Evolutionary conservation across 2,113 vertebrate genomes (phyloP).

Genomic region (Petaurus breviceps): DNA sequence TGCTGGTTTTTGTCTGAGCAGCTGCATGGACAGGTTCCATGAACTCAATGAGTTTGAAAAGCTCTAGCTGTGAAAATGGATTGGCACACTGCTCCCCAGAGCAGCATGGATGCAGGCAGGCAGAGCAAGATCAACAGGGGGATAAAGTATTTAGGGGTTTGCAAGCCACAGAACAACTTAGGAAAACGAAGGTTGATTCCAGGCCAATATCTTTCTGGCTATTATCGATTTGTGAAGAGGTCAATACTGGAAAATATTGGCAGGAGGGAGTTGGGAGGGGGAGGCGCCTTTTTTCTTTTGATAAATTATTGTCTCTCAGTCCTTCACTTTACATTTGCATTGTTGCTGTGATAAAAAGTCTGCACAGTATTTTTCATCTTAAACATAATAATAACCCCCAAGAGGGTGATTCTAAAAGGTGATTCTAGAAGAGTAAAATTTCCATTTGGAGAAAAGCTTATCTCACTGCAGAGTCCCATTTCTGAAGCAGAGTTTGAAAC

Average conservation of each 20-base stretch:
- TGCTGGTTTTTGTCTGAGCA: background rate
- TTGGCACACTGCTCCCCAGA: background rate
- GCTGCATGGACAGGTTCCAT: background rate
- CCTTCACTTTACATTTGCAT: constrained; percentile 13
- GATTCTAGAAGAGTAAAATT: constrained; percentile 29
- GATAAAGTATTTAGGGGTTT: constrained; percentile 41
- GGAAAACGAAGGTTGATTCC: constrained; percentile 25
- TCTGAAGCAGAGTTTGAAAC: background rate
- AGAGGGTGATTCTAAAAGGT: background rate
- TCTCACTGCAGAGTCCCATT: background rate
- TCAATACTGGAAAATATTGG: constrained; percentile 24
- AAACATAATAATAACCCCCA: background rate
- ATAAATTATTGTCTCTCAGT: constrained; percentile 9
- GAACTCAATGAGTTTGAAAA: background rate
- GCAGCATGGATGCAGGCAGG: background rate
- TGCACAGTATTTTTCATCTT: constrained; percentile 50
- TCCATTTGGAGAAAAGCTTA: constrained; percentile 38
- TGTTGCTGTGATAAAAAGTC: constrained; percentile 35
- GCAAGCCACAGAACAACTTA: constrained; percentile 7
- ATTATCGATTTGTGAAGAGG: constrained; percentile 51
- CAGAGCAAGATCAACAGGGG: background rate
- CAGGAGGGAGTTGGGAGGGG: background rate
- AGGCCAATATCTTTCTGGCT: constrained; percentile 51
- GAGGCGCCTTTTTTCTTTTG: background rate
- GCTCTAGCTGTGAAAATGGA: background rate